Conservation (phyloP, 2,113 vertebrate species). For the Benitochromis conjunctus region DNA sequence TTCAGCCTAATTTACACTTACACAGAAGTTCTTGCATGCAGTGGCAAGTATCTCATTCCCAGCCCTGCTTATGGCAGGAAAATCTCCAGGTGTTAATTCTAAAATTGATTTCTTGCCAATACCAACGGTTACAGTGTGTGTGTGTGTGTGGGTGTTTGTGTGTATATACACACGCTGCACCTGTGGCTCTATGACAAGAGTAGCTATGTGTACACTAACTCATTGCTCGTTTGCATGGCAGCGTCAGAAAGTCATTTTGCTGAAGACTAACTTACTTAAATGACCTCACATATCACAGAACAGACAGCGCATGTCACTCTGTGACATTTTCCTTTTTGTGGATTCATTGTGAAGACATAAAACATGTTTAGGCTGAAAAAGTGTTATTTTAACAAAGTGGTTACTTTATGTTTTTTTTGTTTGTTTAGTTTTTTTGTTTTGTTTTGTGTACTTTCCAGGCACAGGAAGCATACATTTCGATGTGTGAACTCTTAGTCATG, state of each 20-base stretch:
- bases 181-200: not conserved
- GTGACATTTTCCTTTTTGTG: not conserved
- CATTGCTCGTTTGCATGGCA: not conserved
- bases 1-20: not conserved
- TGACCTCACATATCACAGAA: not conserved
- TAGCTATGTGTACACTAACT: not conserved
- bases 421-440: not conserved
- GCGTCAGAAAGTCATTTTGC: not conserved
- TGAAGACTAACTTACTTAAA: too few relatives aligned
- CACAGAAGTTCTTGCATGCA: accelerated
- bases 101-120: not conserved
- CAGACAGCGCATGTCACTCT: not conserved
- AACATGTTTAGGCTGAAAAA: not conserved
- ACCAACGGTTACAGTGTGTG: not conserved
- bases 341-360: not conserved
- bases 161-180: not conserved
- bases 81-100: not conserved
- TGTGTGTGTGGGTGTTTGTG: not conserved
- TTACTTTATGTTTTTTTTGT: not conserved
- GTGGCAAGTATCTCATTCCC: accelerated
- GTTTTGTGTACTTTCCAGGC: not conserved
- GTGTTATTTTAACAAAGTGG: not conserved
- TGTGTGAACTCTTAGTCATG: not conserved
- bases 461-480: not conserved
- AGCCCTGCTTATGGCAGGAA: not conserved